phyloP scores from a whole-genome alignment of 2,797 vertebrate species.

The Philypnodon macrostomus region DNA sequence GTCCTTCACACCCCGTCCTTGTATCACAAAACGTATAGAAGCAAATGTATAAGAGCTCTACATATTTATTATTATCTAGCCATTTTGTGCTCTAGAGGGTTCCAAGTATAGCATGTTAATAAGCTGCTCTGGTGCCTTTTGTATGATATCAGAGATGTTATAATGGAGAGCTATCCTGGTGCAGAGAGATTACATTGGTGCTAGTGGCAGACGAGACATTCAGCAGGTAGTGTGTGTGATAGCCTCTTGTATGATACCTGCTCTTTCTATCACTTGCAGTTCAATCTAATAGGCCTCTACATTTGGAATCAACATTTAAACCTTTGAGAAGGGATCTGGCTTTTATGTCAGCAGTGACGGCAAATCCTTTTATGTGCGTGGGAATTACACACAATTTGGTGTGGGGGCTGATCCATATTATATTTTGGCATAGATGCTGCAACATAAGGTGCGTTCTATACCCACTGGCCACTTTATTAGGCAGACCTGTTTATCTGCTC shows the following conservation, averaged over 20 bases:
- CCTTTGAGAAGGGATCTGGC: no score
- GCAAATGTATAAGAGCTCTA: conserved; percentile 26
- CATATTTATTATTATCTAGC: conserved; percentile 29
- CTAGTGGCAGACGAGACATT: not conserved
- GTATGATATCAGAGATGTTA: conserved; percentile 33
- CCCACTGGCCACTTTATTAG: no score
- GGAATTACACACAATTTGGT: not conserved
- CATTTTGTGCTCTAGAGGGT: conserved; percentile 27
- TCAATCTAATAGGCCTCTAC: not conserved
- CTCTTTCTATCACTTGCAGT: not conserved
- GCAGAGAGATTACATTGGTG: conserved; percentile 20
- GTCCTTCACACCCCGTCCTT: conserved; percentile 57
- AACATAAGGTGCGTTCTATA: not conserved
- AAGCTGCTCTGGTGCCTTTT: conserved; percentile 32
- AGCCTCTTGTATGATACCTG: not conserved
- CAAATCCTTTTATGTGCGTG: not conserved
- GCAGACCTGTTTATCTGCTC: no score
- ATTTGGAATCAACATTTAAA: not conserved
- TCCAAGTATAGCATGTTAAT: conserved; percentile 50
- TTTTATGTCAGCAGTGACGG: no score
- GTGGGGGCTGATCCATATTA: not conserved
- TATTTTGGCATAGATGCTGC: not conserved
- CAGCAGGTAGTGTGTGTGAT: not conserved
- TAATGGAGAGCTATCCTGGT: conserved; percentile 16
- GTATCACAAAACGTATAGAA: conserved; percentile 46